Evolutionary conservation across 2,888 invertebrate species (phyloP).

Genomic region (Pardosa pseudoannulata): DNA sequence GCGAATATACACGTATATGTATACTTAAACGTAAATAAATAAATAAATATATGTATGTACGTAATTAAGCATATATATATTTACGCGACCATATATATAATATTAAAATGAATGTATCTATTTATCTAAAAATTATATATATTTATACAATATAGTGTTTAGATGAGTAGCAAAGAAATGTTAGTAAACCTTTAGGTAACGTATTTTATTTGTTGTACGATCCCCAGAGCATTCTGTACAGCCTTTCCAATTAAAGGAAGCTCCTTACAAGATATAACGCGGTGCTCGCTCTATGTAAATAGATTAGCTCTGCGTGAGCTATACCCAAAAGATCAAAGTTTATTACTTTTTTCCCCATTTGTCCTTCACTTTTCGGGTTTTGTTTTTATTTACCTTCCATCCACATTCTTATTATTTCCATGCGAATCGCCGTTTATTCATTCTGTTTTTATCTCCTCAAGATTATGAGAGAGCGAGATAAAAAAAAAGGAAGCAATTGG

Average conservation of each 20-base stretch:
- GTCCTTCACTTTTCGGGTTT: neutral
- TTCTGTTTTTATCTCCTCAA: neutral
- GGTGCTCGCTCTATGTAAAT: slow-evolving; percentile 51
- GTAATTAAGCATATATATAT: too few relatives aligned
- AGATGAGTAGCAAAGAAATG: too few relatives aligned
- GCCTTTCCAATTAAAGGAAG: slow-evolving; percentile 59
- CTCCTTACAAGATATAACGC: slow-evolving; percentile 45
- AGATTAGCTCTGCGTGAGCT: slow-evolving; percentile 45
- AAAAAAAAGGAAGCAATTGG: neutral
- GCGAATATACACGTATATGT: too few relatives aligned
- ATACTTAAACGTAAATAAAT: too few relatives aligned
- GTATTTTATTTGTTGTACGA: too few relatives aligned
- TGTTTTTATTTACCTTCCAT: neutral
- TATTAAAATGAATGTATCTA: too few relatives aligned
- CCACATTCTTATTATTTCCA: neutral
- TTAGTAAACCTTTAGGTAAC: too few relatives aligned
- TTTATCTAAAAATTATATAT: too few relatives aligned
- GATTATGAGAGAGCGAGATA: neutral
- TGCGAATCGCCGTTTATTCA: neutral
- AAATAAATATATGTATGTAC: too few relatives aligned
- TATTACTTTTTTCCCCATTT: slow-evolving; percentile 57
- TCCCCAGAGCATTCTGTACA: slow-evolving; percentile 9
- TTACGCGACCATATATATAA: too few relatives aligned
- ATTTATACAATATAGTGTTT: too few relatives aligned
- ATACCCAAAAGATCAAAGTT: slow-evolving; percentile 54